Percentiles rank a stretch among this genome's conserved stretches.
Evolutionary conservation across 2,888 invertebrate genomes (phyloP).

Genomic region (Apodemia zela): DNA sequence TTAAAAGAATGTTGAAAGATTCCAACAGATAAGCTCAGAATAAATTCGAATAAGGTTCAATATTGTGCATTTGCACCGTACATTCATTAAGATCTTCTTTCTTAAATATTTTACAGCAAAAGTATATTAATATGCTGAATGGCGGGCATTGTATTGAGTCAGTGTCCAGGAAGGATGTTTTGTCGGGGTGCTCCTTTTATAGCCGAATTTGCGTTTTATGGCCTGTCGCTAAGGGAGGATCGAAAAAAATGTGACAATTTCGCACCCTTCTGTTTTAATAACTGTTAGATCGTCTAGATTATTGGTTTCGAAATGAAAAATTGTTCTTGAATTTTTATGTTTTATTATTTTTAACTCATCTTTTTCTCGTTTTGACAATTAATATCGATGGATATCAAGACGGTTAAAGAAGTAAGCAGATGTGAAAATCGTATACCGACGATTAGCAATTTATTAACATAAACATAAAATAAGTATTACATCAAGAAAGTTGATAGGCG

Average conservation of each 20-base stretch:
- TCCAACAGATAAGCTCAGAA: constrained; percentile 41
- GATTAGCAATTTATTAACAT: too few species aligned
- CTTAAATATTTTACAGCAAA: constrained; percentile 76
- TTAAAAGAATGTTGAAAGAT: constrained; percentile 65
- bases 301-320: constrained; percentile 15
- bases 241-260: constrained; percentile 64
- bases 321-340: neutral
- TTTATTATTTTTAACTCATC: neutral
- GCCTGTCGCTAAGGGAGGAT: constrained; percentile 63
- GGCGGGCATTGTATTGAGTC: constrained; percentile 72
- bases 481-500: too few species aligned
- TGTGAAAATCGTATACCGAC: too few species aligned
- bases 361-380: too few species aligned
- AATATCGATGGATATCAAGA: too few species aligned
- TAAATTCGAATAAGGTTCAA: constrained; percentile 42
- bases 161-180: constrained; percentile 79
- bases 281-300: constrained; percentile 13
- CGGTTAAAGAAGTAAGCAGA: too few species aligned
- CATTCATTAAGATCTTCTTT: constrained; percentile 67
- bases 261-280: constrained; percentile 42
- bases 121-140: constrained; percentile 78
- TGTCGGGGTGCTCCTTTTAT: constrained; percentile 74
- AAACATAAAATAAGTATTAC: too few species aligned
- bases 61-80: constrained; percentile 40
- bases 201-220: constrained; percentile 79